Evolutionary conservation across 2,113 vertebrate genomes (phyloP), one percentile per base, ranked within the genome.

Genomic region (Ptilorrhoa leucosticta): DNA sequence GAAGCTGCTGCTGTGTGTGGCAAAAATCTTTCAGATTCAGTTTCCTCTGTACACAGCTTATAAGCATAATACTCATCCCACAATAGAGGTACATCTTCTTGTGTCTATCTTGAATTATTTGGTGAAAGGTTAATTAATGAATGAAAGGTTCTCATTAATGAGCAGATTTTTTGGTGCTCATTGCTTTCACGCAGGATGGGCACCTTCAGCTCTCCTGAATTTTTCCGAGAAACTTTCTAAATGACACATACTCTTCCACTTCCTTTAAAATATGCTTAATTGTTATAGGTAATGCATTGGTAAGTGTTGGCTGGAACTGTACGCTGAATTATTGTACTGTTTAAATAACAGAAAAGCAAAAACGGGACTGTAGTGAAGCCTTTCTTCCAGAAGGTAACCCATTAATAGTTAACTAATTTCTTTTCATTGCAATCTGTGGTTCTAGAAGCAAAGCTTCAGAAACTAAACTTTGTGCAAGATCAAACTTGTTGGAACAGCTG

Each of bases 21-120:
- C 99, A 97, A 99, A 99, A 98, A 99, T 99, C 95, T 99, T 99
- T 96, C 99, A 99, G 97, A 99, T 99, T 97, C 99, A 99, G 97
- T 99, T 99, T 97, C 99, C 99, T 44, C 98, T 99, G 57, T 99
- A 99, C 97, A 99, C 99, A 21, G 99, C 99, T 97, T 99, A 99
- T 96, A 99, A 99, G 97, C 99, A 99, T 99, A 99, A 99, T 96
- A 99, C 99, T 54, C 99, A 99, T 97, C 99, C 99, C 85, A 99
- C 99, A 53, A 99, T 99, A 97, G 99, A 99, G 99, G 99, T 99
- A 98, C 90, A 91, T 97, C 63, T 97, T 93, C 47, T 83, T 97
- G 56, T 94, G 76, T 65, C 15, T 89, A 4, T 65, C 37, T 80
- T 57, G 85, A 65, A 40, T 82, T 57, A 22, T 44, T 60, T 89